phyloP scores from a whole-genome alignment of 2,888 invertebrate genomes.

The Scrobipalpa costella region DNA sequence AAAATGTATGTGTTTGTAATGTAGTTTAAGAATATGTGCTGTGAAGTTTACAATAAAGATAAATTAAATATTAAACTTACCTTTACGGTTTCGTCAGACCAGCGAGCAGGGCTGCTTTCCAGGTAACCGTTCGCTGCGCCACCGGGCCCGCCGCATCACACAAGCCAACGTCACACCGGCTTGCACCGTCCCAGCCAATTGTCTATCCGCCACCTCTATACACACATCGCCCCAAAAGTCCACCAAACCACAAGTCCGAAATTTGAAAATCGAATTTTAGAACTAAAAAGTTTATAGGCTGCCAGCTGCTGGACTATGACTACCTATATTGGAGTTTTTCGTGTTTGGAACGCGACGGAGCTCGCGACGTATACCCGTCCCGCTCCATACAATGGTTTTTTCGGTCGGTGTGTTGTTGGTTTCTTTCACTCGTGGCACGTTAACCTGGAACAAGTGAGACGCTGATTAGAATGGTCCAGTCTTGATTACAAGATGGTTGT shows the following conservation, averaged over 20 bases:
- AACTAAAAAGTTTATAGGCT: slow-evolving; percentile 34
- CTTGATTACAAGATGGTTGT: slow-evolving; percentile 20
- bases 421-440: slow-evolving; percentile 59
- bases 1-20: too few relatives aligned
- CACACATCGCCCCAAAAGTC: slow-evolving; percentile 55
- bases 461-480: slow-evolving; percentile 44
- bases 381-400: slow-evolving; percentile 77
- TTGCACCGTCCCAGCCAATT: slow-evolving; percentile 40
- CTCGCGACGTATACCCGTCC: slow-evolving; percentile 67
- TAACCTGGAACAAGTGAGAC: slow-evolving; percentile 66
- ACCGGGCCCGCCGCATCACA: slow-evolving; percentile 68
- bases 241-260: slow-evolving; percentile 49
- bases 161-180: slow-evolving; percentile 35
- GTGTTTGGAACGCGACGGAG: slow-evolving; percentile 65
- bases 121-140: slow-evolving; percentile 47
- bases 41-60: too few relatives aligned
- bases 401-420: slow-evolving; percentile 50
- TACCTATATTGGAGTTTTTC: slow-evolving; percentile 69
- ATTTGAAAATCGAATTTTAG: slow-evolving; percentile 43
- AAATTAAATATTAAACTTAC: slow-evolving; percentile 55
- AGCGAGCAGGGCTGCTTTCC: slow-evolving; percentile 51
- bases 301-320: slow-evolving; percentile 50
- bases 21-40: too few relatives aligned
- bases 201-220: slow-evolving; percentile 32
- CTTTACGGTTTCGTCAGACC: slow-evolving; percentile 77